A percentile compares a stretch with the other conserved stretches of the same genome.
phyloP scores from a whole-genome alignment of 30 jellyfish, hydroid and myxozoan species.

The Sanderia malayensis region DNA sequence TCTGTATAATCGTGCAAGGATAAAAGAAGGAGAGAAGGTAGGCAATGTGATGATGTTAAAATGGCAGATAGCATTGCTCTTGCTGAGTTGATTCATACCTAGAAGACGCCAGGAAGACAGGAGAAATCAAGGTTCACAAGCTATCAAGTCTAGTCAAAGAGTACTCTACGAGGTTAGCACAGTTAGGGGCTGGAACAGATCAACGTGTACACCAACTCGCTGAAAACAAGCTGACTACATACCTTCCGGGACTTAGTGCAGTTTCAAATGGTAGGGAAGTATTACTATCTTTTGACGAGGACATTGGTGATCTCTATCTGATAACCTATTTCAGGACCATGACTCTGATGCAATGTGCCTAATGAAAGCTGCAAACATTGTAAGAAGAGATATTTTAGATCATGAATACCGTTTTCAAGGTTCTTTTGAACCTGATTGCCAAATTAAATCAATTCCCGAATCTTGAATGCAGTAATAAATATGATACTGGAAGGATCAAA shows the following conservation, averaged over 20 bases:
- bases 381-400: constrained; percentile 11
- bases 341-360: constrained; percentile 42
- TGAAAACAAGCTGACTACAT: constrained; percentile 16
- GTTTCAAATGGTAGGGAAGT: constrained; percentile 35
- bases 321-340: constrained; percentile 18
- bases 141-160: constrained; percentile 24
- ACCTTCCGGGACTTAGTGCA: constrained; percentile 13
- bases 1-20: constrained; percentile 34
- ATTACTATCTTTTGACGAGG: constrained; percentile 25
- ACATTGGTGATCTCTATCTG: constrained; percentile 23
- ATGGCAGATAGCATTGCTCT: constrained; percentile 37
- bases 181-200: constrained; percentile 26
- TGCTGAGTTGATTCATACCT: constrained; percentile 37
- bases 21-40: constrained; percentile 3
- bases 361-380: constrained; percentile 33
- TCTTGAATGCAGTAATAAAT: background rate
- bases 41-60: constrained; percentile 7
- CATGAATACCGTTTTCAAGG: constrained; percentile 3
- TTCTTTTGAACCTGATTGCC: constrained; percentile 3
- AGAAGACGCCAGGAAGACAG: constrained; percentile 14
- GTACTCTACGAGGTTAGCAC: constrained; percentile 34
- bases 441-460: constrained; percentile 1
- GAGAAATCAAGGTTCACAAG: constrained; percentile 10
- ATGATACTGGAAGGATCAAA: constrained; percentile 1
- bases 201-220: constrained; percentile 38